phyloP scores from a whole-genome alignment of 1,140 invertebrate genomes.

The Tribolium castaneum region DNA sequence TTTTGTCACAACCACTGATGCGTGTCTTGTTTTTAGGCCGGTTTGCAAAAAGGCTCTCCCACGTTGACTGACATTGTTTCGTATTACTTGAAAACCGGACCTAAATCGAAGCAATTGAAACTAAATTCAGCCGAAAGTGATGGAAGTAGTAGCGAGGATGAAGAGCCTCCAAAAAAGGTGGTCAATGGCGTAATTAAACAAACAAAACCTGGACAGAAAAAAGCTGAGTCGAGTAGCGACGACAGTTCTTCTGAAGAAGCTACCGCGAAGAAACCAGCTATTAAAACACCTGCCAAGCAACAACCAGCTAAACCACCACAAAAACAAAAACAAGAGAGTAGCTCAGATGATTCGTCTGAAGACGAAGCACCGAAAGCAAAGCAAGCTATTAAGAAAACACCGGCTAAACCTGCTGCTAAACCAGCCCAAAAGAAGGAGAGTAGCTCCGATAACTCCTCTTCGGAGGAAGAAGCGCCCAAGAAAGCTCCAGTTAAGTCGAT shows the following conservation, averaged over 20 bases:
- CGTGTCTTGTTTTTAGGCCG: conserved; percentile 38
- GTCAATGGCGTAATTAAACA: conserved; percentile 49
- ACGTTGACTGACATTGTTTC: conserved; percentile 50
- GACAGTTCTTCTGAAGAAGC: conserved; percentile 51
- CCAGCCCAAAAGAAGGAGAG: conserved; percentile 54
- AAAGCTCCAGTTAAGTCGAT: conserved; percentile 43
- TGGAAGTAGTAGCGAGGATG: conserved; percentile 55
- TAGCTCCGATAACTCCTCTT: conserved; percentile 62
- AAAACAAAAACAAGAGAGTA: conserved; percentile 46
- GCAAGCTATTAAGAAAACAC: conserved; percentile 50
- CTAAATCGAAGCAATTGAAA: conserved; percentile 52
- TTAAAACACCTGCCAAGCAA: conserved; percentile 44
- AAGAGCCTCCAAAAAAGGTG: conserved; percentile 51
- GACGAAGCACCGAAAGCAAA: conserved; percentile 42
- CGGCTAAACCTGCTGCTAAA: conserved; percentile 41
- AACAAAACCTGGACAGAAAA: conserved; percentile 46
- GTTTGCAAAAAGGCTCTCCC: conserved; percentile 48
- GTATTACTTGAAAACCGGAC: conserved; percentile 50
- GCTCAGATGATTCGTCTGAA: conserved; percentile 57
- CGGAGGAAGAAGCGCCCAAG: conserved; percentile 48
- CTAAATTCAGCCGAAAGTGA: conserved; percentile 45
- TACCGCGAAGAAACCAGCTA: conserved; percentile 46
- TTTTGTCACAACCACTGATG: not conserved
- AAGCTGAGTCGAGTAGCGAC: conserved; percentile 56
- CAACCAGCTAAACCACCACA: conserved; percentile 38